Evolutionary conservation across 2,888 invertebrate genomes (phyloP), one percentile per base, ranked within the genome.

Genomic region (Notodonta dromedarius): DNA sequence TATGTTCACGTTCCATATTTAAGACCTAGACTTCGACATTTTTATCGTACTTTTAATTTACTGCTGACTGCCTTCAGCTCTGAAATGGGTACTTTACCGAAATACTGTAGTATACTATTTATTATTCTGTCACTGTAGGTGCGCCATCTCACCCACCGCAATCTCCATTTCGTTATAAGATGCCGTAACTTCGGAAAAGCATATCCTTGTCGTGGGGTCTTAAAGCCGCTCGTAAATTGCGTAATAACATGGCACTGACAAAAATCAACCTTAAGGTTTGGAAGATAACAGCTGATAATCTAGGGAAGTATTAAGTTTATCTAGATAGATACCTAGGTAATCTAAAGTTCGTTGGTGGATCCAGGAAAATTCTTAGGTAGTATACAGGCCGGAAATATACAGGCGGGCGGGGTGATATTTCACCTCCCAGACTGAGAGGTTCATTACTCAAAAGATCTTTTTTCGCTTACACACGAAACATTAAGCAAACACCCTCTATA

Each of bases 171-270:
- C 32, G 52, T 35, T 32, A 52, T 52, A 12, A 52, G 12, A 52
- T 52, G 32, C 11, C 52, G 32, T 52, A 32, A 12, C 52, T 16
- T 51, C 51, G 39, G 52, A 58, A 58, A 24, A 53, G 58, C 53
- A 46, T 53, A 58, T 9, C 42, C 52, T 12, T 58, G 58, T 58
- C 52, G 35, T 40, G 5, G 32, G 32, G 13, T 52, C 32, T 35
- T 52, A 52, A 44, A 44, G 13, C 44, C 16, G 32, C 24, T 53
- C 39, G 35, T 50, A 57, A 48, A 32, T 51, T 16, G 14, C 40
- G 35, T 50, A 51, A 57, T 57, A 14, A 35, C n/a, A 13, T 16
- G 35, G 2, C 13, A 12, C 13, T n/a, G 16, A 14, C 13, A 44
- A 24, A 46, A 42, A 50, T 50, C 16, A 7, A 32, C 5, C 5